Evolutionary conservation across 2,797 vertebrate species (phyloP), one percentile per base, ranked within the genome.

Genomic region (Calcarius lapponicus): DNA sequence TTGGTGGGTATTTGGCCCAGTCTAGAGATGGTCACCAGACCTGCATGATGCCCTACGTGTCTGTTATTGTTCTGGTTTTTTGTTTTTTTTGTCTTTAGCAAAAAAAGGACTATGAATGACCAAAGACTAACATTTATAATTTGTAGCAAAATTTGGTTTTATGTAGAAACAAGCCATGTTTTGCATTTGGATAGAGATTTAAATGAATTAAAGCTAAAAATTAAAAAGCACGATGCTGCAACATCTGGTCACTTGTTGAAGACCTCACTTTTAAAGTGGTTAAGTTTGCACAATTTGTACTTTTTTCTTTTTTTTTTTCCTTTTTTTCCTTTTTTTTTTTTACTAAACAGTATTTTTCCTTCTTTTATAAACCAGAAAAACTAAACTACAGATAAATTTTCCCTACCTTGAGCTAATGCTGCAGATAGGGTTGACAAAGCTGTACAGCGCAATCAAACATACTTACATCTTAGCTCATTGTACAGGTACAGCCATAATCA

Each of bases 401-500:
- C 98, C 97, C 97, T 97, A 96, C 96, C 97, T 96, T 96, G 97
- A 97, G 95, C 97, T 97, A 97, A 92, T 98, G 98, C 97, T 97
- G 97, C 96, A 92, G 97, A 97, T 98, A 97, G 97, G 98, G 97
- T 95, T 98, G 97, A 98, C 98, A 98, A 98, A 98, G 98, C 98
- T 98, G 98, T 99, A 99, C 98, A 99, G 98, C 98, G 98, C 98
- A 98, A 98, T 98, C 98, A 98, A 98, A 98, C 98, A 98, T 98
- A 98, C 98, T 98, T 98, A 98, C 98, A 98, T 98, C 98, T 98
- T 98, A 98, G 98, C 98, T 99, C 98, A 98, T 98, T 98, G 97
- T 98, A 98, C 98, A 98, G 98, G 98, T 98, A 99, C 98, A 98
- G 98, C 98, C 98, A 98, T 98, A 98, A 98, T 99, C 98, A 99